phyloP scores from a whole-genome alignment of 2,888 invertebrate genomes.

The Amiota minor region DNA sequence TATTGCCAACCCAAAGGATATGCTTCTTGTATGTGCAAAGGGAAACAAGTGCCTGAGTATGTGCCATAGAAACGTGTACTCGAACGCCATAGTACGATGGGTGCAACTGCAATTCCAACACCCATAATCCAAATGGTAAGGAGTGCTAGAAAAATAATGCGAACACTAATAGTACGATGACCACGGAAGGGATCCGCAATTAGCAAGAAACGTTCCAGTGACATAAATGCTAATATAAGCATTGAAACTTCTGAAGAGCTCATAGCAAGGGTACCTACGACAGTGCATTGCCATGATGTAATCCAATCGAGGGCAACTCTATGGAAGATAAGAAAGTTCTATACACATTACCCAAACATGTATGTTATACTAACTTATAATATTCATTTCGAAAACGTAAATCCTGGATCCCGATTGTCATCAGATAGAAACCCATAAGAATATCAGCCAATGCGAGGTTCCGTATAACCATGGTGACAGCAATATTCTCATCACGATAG shows the following conservation, averaged over 20 bases:
- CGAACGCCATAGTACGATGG: conserved; percentile 77
- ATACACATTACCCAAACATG: background rate
- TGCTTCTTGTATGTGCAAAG: conserved; percentile 81
- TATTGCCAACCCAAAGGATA: conserved; percentile 82
- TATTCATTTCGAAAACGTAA: conserved; percentile 77
- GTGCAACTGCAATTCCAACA: conserved; percentile 78
- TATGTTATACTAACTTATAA: conserved; percentile 67
- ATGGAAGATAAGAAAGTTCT: background rate
- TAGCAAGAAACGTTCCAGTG: conserved; percentile 79
- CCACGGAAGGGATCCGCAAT: conserved; percentile 78
- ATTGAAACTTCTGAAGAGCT: conserved; percentile 82
- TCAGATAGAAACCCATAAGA: conserved; percentile 80
- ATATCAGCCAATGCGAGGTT: conserved; percentile 81
- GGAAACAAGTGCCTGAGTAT: conserved; percentile 80
- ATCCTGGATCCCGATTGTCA: conserved; percentile 78
- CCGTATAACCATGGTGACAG: conserved; percentile 78
- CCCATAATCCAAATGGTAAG: conserved; percentile 78
- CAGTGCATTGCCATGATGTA: conserved; percentile 79
- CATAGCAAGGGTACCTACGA: conserved; percentile 79
- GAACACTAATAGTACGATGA: conserved; percentile 75
- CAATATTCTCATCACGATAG: conserved; percentile 78
- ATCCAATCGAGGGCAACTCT: conserved; percentile 78
- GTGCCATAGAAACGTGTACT: conserved; percentile 79
- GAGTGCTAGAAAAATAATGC: conserved; percentile 75
- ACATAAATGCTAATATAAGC: conserved; percentile 80